A percentile compares a stretch with the other conserved stretches of the same genome.
These are phyloP conservation scores for Acropternis orthonyx DNA, from an alignment of 2,797 vertebrate species.

Conservation along the genomic window DNA sequence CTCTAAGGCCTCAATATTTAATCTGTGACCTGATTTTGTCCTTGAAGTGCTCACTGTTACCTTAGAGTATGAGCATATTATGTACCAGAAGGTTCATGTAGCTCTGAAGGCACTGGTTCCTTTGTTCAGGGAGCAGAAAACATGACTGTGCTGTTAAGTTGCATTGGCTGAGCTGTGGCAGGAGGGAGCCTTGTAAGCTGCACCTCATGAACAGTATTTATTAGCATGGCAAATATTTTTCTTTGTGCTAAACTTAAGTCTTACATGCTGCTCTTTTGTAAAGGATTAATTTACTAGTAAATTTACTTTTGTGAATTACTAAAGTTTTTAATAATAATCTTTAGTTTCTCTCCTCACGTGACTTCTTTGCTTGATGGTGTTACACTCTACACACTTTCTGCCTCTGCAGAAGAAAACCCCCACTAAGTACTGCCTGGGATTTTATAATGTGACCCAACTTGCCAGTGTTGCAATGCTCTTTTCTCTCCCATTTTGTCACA, in stretches of 20 bases:
- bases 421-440: background rate
- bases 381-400: background rate
- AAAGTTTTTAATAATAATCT: background rate
- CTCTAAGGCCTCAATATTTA: background rate
- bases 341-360: slow-evolving; percentile 2
- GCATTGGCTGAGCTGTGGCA: background rate
- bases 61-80: background rate
- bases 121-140: background rate
- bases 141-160: background rate
- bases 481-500: slow-evolving; percentile 20
- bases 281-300: slow-evolving; percentile 1
- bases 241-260: background rate
- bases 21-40: background rate
- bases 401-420: background rate
- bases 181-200: background rate
- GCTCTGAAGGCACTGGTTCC: background rate
- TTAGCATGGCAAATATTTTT: background rate
- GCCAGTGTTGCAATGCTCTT: background rate
- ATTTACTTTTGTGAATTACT: slow-evolving; percentile 4
- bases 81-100: background rate
- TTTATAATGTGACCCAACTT: background rate
- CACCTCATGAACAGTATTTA: background rate
- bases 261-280: background rate
- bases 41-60: background rate
- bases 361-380: background rate